phyloP scores from a whole-genome alignment of 2,113 vertebrate species.

The Tamias sibiricus region DNA sequence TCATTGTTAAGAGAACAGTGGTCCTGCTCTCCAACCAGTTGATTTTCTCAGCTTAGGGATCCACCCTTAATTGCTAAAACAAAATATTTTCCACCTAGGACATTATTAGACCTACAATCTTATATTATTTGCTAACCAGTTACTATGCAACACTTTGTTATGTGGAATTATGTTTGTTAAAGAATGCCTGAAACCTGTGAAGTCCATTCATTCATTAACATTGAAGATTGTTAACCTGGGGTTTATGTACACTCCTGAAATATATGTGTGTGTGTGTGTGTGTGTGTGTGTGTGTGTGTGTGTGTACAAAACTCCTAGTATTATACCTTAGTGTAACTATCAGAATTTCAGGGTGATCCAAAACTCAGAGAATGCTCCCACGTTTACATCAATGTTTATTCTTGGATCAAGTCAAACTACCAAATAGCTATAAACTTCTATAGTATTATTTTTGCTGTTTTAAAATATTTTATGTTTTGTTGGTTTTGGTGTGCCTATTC shows the following conservation, averaged over 20 bases:
- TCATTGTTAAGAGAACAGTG: conserved; percentile 14
- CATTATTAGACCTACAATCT: not conserved
- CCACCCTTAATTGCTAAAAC: not conserved
- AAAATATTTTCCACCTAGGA: conserved; percentile 41
- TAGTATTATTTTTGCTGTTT: conserved; percentile 1
- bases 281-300: not conserved
- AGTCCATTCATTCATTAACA: not conserved
- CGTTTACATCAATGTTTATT: conserved; percentile 1
- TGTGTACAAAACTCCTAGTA: not conserved
- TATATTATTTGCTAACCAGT: not conserved
- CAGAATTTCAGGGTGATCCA: not conserved
- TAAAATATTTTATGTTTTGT: not conserved
- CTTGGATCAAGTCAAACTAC: not conserved
- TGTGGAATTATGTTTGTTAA: conserved; percentile 31
- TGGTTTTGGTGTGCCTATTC: not conserved
- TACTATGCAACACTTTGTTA: not conserved
- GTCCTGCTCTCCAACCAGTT: not conserved
- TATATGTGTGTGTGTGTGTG: not conserved
- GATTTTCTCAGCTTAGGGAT: not conserved
- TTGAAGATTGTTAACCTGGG: not conserved
- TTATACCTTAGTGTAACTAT: not conserved
- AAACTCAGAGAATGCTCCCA: not conserved
- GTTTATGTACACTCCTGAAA: not conserved
- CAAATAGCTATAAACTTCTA: not conserved
- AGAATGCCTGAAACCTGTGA: not conserved